These are phyloP conservation scores for Podarcis lilfordi DNA, from an alignment of 2,797 vertebrate species.

Conservation along the genomic window DNA sequence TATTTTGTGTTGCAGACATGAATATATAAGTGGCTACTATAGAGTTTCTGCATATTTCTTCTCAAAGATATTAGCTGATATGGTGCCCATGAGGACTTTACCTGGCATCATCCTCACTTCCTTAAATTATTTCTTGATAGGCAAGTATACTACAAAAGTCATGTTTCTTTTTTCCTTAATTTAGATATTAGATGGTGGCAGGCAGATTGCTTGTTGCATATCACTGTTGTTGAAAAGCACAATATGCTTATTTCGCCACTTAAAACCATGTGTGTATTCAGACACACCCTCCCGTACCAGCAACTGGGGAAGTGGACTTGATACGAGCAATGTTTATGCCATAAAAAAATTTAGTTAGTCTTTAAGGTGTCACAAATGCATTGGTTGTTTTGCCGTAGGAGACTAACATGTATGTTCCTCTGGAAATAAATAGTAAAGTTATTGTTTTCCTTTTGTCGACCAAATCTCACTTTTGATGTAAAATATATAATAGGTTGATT, in stretches of 20 bases:
- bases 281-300: no score
- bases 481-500: background rate
- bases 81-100: slow-evolving; percentile 82
- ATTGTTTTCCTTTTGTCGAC: background rate
- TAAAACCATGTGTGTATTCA: no score
- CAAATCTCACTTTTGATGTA: background rate
- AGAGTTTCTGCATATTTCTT: slow-evolving; percentile 89
- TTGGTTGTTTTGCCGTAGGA: no score
- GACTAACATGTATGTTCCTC: no score
- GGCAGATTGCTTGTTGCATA: no score
- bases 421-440: background rate
- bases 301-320: no score
- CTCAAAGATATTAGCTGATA: slow-evolving; percentile 85
- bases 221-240: no score
- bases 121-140: slow-evolving; percentile 83
- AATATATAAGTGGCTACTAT: slow-evolving; percentile 93
- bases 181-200: background rate
- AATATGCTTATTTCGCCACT: no score
- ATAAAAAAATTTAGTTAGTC: no score
- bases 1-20: slow-evolving; percentile 78
- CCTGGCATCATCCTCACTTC: slow-evolving; percentile 83
- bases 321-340: no score
- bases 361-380: no score
- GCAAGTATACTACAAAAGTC: slow-evolving; percentile 47
- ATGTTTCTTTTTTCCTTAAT: background rate